phyloP scores from a whole-genome alignment of 2,113 vertebrate species.

The Caranx ignobilis region DNA sequence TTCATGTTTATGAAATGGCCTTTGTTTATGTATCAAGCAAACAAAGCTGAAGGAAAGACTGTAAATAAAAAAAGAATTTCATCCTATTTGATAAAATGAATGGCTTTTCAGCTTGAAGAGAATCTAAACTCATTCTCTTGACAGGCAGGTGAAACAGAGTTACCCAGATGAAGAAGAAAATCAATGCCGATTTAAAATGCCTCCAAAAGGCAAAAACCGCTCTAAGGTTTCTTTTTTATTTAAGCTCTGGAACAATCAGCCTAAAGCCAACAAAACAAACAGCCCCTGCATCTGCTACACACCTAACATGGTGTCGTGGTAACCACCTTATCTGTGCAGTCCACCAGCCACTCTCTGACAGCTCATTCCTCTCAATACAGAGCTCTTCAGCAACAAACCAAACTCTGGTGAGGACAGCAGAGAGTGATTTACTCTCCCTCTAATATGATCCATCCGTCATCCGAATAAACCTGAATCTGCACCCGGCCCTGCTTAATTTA shows the following conservation, averaged over 20 bases:
- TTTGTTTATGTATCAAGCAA: conserved; percentile 33
- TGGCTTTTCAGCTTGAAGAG: conserved; percentile 2
- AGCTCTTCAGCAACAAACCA: conserved; percentile 24
- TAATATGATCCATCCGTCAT: conserved; percentile 5
- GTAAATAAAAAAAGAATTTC: neutral
- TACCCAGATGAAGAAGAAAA: conserved; percentile 30
- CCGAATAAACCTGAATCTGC: conserved; percentile 25
- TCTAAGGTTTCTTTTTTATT: conserved; percentile 4
- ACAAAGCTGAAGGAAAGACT: neutral
- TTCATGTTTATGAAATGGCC: neutral
- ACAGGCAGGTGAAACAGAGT: conserved; percentile 33
- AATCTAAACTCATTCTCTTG: conserved; percentile 21
- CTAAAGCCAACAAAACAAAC: conserved; percentile 36
- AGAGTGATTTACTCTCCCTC: conserved; percentile 10
- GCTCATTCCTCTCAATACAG: conserved; percentile 44
- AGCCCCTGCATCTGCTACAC: conserved; percentile 10
- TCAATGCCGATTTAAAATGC: conserved; percentile 42
- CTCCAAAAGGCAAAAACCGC: conserved; percentile 7
- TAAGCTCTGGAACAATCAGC: conserved; percentile 19
- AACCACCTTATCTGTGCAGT: conserved; percentile 48
- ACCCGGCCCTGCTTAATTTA: neutral
- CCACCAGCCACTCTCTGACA: conserved; percentile 36
- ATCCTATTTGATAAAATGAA: conserved; percentile 25
- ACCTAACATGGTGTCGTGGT: conserved; percentile 17
- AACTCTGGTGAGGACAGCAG: conserved; percentile 6